A percentile compares a stretch with the other conserved stretches of the same genome.
phyloP scores from a whole-genome alignment of 2,113 vertebrate genomes.

The Psettodes erumei region DNA sequence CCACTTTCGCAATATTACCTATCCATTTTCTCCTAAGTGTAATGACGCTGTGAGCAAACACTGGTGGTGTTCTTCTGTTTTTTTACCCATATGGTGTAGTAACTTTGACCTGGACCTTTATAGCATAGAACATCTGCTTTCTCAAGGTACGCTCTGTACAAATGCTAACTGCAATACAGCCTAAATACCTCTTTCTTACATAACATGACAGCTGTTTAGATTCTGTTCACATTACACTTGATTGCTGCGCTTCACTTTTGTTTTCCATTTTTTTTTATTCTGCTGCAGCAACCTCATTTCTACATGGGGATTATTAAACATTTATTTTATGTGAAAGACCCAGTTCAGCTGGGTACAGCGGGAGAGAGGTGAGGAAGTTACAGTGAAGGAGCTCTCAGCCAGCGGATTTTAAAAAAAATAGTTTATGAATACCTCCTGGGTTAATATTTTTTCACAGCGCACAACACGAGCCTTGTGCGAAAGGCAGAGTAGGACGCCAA shows the following conservation, averaged over 20 bases:
- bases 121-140: conserved; percentile 17
- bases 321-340: neutral
- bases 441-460: neutral
- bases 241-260: neutral
- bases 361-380: neutral
- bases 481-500: neutral
- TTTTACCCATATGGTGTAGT: neutral
- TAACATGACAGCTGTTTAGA: conserved; percentile 22
- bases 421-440: no score
- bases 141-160: neutral
- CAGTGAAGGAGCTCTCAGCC: neutral
- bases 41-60: neutral
- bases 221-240: neutral
- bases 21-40: neutral
- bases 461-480: neutral
- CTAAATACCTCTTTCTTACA: conserved; percentile 9
- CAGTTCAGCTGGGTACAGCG: neutral
- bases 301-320: conserved; percentile 17
- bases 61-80: neutral
- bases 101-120: conserved; percentile 18
- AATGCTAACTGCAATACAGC: conserved; percentile 11
- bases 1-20: no score
- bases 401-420: neutral
- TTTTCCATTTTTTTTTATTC: neutral
- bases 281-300: conserved; percentile 8